A percentile compares a stretch with the other conserved stretches of the same genome.
These are phyloP conservation scores for Megalonaias nervosa DNA, from an alignment of 1,140 invertebrate species.

Conservation along the genomic window DNA sequence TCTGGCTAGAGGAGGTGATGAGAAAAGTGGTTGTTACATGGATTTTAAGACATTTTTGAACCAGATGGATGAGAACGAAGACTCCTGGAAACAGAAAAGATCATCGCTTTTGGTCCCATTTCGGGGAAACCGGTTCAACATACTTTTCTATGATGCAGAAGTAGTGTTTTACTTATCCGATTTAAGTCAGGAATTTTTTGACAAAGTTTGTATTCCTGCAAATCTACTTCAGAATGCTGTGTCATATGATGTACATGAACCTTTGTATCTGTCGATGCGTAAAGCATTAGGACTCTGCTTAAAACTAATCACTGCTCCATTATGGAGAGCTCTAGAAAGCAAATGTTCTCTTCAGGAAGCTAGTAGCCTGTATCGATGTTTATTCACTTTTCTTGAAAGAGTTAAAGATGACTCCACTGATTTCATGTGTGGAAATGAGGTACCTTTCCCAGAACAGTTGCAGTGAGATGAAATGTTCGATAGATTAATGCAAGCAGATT, in stretches of 20 bases:
- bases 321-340: slow-evolving; percentile 31
- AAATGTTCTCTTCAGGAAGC: slow-evolving; percentile 27
- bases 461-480: slow-evolving; percentile 14
- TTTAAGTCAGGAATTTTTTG: slow-evolving; percentile 25
- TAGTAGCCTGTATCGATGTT: slow-evolving; percentile 18
- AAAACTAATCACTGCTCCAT: slow-evolving; percentile 34
- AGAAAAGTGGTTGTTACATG: too few relatives aligned
- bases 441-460: slow-evolving; percentile 26
- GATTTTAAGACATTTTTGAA: slow-evolving; percentile 32
- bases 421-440: slow-evolving; percentile 22
- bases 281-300: slow-evolving; percentile 34
- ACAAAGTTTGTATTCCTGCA: slow-evolving; percentile 17
- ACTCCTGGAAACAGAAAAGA: not conserved
- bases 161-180: slow-evolving; percentile 24
- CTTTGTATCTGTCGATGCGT: slow-evolving; percentile 5
- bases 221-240: slow-evolving; percentile 24
- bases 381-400: slow-evolving; percentile 15
- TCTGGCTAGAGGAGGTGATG: too few relatives aligned
- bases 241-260: slow-evolving; percentile 32
- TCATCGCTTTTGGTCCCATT: slow-evolving; percentile 25
- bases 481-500: slow-evolving; percentile 4
- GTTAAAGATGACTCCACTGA: slow-evolving; percentile 18
- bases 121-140: slow-evolving; percentile 37
- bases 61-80: slow-evolving; percentile 16
- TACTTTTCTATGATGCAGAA: slow-evolving; percentile 41